These are phyloP conservation scores for Oostethus manadensis DNA, from an alignment of 2,113 vertebrate genomes.

Conservation along the genomic window DNA sequence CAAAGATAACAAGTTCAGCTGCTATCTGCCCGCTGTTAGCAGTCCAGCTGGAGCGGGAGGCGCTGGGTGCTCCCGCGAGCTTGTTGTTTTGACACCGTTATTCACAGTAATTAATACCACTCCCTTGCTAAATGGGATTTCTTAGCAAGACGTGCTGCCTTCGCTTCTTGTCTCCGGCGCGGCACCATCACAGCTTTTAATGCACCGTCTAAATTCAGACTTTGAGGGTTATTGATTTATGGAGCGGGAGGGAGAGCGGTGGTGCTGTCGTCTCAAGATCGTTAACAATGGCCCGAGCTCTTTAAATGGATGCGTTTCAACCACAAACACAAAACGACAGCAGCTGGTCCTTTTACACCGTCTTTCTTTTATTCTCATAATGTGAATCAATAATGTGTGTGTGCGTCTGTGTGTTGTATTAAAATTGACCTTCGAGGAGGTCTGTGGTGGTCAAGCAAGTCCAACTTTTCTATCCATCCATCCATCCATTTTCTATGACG, in stretches of 20 bases:
- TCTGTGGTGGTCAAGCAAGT: no score
- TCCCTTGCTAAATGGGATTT: constrained; percentile 53
- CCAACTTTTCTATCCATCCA: no score
- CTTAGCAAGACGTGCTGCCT: constrained; percentile 35
- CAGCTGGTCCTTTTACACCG: no score
- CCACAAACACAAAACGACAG: constrained; percentile 1
- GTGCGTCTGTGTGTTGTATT: no score
- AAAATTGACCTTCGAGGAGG: no score
- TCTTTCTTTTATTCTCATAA: no score
- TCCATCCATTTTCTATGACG: no score
- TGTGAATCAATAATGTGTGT: no score
- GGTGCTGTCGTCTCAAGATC: constrained; percentile 18
- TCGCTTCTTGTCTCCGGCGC: constrained; percentile 6
- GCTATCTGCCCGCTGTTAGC: constrained; percentile 42
- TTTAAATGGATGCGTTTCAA: background rate
- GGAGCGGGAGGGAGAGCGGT: constrained; percentile 1
- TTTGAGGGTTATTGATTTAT: constrained; percentile 35
- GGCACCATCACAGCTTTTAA: background rate
- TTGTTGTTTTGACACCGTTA: constrained; percentile 60
- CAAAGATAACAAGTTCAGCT: background rate
- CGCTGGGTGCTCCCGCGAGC: constrained; percentile 43
- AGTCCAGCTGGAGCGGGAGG: constrained; percentile 48
- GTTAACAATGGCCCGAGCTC: background rate
- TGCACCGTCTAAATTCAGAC: constrained; percentile 20
- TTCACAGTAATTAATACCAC: constrained; percentile 59